Percentiles rank a stretch among this genome's conserved stretches.
Conservation (phyloP, 2,888 invertebrate genomes). For the Cephus pygmeus region DNA sequence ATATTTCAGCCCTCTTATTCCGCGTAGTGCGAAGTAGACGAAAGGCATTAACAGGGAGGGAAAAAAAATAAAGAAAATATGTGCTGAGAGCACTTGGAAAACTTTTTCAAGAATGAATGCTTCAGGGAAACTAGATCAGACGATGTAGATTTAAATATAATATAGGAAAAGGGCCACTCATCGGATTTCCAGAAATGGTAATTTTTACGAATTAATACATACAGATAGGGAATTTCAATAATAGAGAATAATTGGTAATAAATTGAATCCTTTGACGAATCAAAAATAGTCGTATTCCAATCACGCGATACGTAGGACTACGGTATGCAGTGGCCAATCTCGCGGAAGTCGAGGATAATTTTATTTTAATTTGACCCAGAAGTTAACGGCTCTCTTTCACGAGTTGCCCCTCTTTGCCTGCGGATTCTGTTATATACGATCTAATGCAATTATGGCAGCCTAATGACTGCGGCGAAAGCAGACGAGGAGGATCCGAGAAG, state of each 20-base stretch:
- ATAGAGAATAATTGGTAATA: background rate
- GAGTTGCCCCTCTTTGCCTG: background rate
- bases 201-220: background rate
- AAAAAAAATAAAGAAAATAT: background rate
- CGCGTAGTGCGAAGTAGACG: background rate
- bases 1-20: conserved; percentile 3
- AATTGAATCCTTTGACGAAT: background rate
- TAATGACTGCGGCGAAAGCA: background rate
- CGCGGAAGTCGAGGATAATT: background rate
- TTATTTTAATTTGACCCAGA: conserved; percentile 2
- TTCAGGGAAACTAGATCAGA: background rate
- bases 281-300: background rate
- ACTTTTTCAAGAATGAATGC: background rate
- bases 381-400: conserved; percentile 1
- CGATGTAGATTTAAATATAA: background rate
- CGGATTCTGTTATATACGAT: background rate
- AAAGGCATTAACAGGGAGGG: conserved; percentile 11
- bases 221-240: background rate
- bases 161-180: background rate
- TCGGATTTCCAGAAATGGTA: background rate
- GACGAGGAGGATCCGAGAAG: background rate
- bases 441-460: conserved; percentile 8
- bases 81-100: background rate
- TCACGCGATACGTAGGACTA: no score
- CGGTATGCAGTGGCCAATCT: no score